A percentile compares a stretch with the other conserved stretches of the same genome.
These are phyloP conservation scores for Pseudotriccus pelzelni DNA, from an alignment of 2,797 vertebrate species.

Conservation along the genomic window DNA sequence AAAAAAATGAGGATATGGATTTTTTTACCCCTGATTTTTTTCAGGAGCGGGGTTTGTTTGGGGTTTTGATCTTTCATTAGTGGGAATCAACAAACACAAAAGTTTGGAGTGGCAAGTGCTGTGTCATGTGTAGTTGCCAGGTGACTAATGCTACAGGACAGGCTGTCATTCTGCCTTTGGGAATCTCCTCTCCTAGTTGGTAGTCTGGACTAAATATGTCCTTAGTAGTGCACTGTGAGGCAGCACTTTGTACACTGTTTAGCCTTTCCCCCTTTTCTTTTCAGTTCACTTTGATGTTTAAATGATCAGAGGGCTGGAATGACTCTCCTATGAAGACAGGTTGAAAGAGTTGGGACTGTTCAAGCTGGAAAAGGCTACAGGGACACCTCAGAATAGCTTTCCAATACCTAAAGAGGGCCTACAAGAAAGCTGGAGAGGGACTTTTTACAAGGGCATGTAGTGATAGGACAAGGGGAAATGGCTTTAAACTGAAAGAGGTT, in stretches of 20 bases:
- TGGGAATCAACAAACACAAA: neutral
- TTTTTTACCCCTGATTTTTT: neutral
- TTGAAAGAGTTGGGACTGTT: neutral
- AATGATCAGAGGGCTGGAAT: neutral
- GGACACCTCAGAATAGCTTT: neutral
- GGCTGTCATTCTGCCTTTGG: neutral
- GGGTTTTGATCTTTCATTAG: neutral
- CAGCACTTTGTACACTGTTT: neutral
- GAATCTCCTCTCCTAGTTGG: neutral
- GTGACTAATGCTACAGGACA: neutral
- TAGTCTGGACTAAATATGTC: neutral
- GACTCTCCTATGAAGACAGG: neutral
- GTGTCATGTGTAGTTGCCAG: neutral
- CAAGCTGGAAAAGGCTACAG: neutral
- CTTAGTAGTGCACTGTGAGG: neutral
- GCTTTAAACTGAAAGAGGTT: neutral
- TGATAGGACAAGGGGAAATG: neutral
- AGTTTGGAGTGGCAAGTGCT: neutral
- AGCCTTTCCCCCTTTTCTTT: neutral
- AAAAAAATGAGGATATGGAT: neutral
- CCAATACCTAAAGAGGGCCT: neutral
- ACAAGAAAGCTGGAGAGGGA: neutral
- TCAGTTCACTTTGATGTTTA: neutral
- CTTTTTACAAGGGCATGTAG: neutral
- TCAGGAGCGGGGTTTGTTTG: accelerated